Conservation (phyloP, 2,888 invertebrate genomes). For the Pollenia griseotomentosa region DNA sequence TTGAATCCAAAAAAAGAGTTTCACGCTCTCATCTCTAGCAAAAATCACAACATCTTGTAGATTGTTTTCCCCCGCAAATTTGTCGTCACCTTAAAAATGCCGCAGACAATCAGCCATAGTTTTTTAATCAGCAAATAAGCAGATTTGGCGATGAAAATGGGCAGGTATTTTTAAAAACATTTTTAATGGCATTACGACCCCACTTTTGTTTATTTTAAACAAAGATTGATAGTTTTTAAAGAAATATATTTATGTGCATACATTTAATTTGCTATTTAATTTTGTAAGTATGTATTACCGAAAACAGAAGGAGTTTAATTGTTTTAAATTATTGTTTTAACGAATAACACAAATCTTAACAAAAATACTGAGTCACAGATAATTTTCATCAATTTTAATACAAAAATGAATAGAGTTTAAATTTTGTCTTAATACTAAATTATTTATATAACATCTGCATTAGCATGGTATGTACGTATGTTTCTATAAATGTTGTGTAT, state of each 20-base stretch:
- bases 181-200: conserved; percentile 8
- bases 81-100: neutral
- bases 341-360: neutral
- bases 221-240: neutral
- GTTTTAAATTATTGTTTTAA: conserved; percentile 10
- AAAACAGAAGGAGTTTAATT: conserved; percentile 48
- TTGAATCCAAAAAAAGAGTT: too few relatives aligned
- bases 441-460: neutral
- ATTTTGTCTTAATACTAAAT: too few relatives aligned
- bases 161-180: conserved; percentile 20
- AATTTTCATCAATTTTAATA: neutral
- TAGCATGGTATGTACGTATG: neutral
- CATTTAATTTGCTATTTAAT: neutral
- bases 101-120: neutral
- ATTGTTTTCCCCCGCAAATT: neutral
- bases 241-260: neutral
- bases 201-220: neutral
- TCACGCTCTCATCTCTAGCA: neutral
- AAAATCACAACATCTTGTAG: neutral
- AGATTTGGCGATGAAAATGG: conserved; percentile 13
- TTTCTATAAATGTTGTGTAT: neutral
- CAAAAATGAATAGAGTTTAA: too few relatives aligned
- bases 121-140: neutral
- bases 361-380: conserved; percentile 24
- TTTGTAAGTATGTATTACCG: neutral